Base-by-base conservation (phyloP, 2,888 invertebrate species). In the Oxyteleia sp. region DNA sequence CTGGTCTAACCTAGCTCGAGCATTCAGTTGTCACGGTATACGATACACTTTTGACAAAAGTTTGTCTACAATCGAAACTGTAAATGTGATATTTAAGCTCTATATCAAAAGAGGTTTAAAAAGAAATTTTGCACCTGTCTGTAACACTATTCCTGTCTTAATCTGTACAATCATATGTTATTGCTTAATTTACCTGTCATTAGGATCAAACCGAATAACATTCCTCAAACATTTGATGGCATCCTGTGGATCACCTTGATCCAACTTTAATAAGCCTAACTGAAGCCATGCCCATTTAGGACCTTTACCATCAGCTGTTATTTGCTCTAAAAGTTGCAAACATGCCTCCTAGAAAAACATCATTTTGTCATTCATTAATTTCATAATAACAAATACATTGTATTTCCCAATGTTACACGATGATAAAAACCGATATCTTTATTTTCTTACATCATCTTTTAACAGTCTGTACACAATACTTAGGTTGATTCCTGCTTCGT, bases 271-370 rank as follows among this genome's bases (percentile, higher is more conserved):
- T 55, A 98, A 94, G 1, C 98, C 98, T 61, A 98, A 94, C 91
- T 98, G 96, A 63, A 98, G 95, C 95, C 97, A 96, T 16, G 98
- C 96, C 97, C 98, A 98, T 85, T 96, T 95, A 43, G 95, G 94
- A 57, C 94, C 94, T 43, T 90, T 92, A 18, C 93, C 93, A 85
- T 94, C 94, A 20, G 57, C 64, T 89, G 94, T 89, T 78, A 94
- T 94, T 74, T 93, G 94, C 87, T 94, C 93, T 35, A 97, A 91
- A 61, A 97, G 93, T 82, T 94, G 94, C 89, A 95, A 94, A 93
- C 96, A 96, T 43, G 94, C 94, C 80, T 96, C 95, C 95, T 95
- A 85, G 32, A 84, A 86, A 84, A 59, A 61, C 69, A 75, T 15
- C 1, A 20, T 49, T 11, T 20, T 41, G 38, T 23, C 4, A 61